These are phyloP conservation scores for Temnothorax longispinosus DNA, from an alignment of 1,140 invertebrate species.

Conservation along the genomic window DNA sequence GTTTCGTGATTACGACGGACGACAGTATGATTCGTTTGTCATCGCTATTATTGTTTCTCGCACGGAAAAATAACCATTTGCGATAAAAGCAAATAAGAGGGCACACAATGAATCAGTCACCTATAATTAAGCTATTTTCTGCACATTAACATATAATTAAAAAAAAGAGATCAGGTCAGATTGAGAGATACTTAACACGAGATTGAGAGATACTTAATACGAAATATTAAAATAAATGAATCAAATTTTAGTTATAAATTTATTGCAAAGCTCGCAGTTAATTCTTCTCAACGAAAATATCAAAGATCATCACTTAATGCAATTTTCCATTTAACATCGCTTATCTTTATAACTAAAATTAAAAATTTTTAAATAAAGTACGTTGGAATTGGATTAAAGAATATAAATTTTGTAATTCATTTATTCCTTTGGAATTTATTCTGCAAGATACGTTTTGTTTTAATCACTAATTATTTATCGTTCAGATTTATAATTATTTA, in stretches of 20 bases:
- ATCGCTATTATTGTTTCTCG: neutral
- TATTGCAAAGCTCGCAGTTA: neutral
- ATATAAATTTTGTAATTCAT: conserved; percentile 1
- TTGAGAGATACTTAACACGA: neutral
- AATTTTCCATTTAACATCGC: neutral
- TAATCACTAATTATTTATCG: neutral
- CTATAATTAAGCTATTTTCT: conserved; percentile 6
- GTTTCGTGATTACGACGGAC: conserved; percentile 29
- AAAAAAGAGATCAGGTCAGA: neutral
- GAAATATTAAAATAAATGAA: neutral
- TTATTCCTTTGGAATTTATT: neutral
- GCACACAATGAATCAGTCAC: neutral
- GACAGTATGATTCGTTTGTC: neutral
- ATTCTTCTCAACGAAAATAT: neutral
- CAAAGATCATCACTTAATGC: neutral
- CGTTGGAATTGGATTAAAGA: neutral
- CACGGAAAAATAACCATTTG: neutral
- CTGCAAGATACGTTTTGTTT: neutral
- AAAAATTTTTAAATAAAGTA: neutral
- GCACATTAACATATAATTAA: neutral
- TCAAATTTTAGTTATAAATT: conserved; percentile 2
- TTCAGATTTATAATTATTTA: neutral
- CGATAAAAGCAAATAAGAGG: neutral
- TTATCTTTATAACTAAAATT: neutral
- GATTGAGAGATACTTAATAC: neutral